Conservation (phyloP, 2,888 invertebrate genomes). For the Brachylomia viminalis region DNA sequence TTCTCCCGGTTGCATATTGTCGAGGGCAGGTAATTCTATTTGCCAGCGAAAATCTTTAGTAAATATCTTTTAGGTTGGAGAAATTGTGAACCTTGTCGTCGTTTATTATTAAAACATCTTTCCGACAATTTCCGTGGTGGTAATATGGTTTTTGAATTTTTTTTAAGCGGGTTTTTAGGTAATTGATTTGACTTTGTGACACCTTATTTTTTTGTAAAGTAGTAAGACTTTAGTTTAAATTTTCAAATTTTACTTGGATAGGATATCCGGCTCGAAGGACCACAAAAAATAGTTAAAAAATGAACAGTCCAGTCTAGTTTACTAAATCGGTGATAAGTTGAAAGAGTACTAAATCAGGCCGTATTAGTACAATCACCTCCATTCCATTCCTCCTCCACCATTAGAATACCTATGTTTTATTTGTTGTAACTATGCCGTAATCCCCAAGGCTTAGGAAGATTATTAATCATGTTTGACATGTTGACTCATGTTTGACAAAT, state of each 20-base stretch:
- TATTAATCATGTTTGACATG: slow-evolving; percentile 42
- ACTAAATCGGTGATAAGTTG: too few relatives aligned
- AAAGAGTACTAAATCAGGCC: neutral
- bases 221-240: neutral
- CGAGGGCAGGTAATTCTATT: slow-evolving; percentile 78
- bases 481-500: slow-evolving; percentile 32
- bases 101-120: slow-evolving; percentile 49
- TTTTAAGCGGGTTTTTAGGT: slow-evolving; percentile 3
- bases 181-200: slow-evolving; percentile 9
- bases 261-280: slow-evolving; percentile 21
- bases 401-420: slow-evolving; percentile 9
- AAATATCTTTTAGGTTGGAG: slow-evolving; percentile 54
- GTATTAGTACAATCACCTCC: neutral
- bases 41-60: slow-evolving; percentile 65
- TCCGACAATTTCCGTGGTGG: slow-evolving; percentile 29
- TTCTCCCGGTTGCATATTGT: slow-evolving; percentile 75
- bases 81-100: slow-evolving; percentile 46
- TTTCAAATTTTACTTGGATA: neutral
- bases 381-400: neutral
- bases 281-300: too few relatives aligned
- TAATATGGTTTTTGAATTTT: slow-evolving; percentile 23
- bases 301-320: neutral
- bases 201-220: neutral
- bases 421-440: slow-evolving; percentile 9
- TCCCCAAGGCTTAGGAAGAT: slow-evolving; percentile 20